Evolutionary conservation across 2,888 invertebrate species (phyloP).

Genomic region (Campopleginae sp.): DNA sequence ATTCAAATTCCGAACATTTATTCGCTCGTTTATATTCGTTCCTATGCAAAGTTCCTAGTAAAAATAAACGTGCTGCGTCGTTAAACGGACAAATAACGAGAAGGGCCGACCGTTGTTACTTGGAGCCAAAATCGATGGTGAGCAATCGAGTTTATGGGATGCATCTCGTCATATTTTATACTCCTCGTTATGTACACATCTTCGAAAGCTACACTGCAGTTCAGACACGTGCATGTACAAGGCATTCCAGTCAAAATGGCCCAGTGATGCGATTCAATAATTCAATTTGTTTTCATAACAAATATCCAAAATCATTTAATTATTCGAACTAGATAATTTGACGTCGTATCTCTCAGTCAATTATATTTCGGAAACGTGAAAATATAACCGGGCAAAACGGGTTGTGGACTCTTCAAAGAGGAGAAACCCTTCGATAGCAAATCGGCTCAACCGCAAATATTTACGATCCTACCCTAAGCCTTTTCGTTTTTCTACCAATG

Average conservation of each 20-base stretch:
- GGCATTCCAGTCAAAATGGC: neutral
- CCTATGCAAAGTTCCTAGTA: neutral
- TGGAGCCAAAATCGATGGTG: slow-evolving; percentile 53
- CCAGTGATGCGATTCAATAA: neutral
- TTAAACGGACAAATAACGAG: slow-evolving; percentile 5
- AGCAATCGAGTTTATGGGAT: slow-evolving; percentile 60
- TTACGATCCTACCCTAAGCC: slow-evolving; percentile 51
- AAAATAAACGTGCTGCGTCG: neutral
- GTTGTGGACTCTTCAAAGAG: neutral
- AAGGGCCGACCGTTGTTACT: neutral
- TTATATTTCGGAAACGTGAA: no score
- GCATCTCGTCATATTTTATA: slow-evolving; percentile 55
- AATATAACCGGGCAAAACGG: no score
- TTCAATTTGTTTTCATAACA: neutral
- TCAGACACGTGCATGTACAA: neutral
- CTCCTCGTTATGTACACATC: slow-evolving; percentile 12
- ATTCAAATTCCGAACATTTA: neutral
- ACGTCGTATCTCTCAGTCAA: no score
- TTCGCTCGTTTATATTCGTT: neutral
- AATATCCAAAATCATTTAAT: neutral
- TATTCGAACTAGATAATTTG: no score
- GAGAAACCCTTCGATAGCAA: slow-evolving; percentile 53
- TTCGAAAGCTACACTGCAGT: neutral
- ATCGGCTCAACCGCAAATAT: slow-evolving; percentile 65
- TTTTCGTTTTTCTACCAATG: slow-evolving; percentile 6